Evolutionary conservation across 2,113 vertebrate species (phyloP).

Genomic region (Ornithorhynchus anatinus): DNA sequence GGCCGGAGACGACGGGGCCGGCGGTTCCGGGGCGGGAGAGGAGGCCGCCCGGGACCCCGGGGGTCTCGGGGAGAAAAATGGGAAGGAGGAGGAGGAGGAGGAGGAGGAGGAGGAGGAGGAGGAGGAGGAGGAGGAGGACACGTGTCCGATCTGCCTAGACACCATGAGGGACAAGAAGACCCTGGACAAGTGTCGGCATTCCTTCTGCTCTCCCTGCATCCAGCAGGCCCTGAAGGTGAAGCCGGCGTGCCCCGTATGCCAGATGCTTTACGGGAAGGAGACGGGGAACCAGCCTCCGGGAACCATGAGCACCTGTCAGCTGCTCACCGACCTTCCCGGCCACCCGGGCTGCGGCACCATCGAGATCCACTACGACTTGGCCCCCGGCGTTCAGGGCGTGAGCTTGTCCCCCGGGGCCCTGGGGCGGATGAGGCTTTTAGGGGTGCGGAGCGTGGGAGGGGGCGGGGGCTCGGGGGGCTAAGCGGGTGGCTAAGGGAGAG

Average conservation of each 20-base stretch:
- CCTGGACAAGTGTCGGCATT: slow-evolving; percentile 70
- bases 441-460: too few species aligned
- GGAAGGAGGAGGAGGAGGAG: background rate
- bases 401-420: slow-evolving; percentile 50
- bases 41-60: background rate
- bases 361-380: slow-evolving; percentile 24
- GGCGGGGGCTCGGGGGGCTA: too few species aligned
- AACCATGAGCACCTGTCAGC: accelerated
- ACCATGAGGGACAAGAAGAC: slow-evolving; percentile 41
- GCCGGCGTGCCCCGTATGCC: slow-evolving; percentile 67
- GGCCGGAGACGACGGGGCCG: too few species aligned
- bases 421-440: too few species aligned
- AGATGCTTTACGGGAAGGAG: slow-evolving; percentile 34
- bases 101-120: too few species aligned
- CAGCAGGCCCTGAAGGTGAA: slow-evolving; percentile 20
- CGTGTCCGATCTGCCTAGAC: slow-evolving; percentile 65
- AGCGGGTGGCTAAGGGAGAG: too few species aligned
- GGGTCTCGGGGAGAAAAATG: too few species aligned
- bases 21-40: background rate
- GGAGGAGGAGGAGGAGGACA: background rate
- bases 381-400: slow-evolving; percentile 64
- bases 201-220: slow-evolving; percentile 69
- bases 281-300: slow-evolving; percentile 71
- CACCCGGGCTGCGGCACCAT: slow-evolving; percentile 44
- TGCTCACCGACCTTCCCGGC: accelerated